Evolutionary conservation across 2,113 vertebrate species (phyloP), one percentile per base, ranked within the genome.

Genomic region (Aix galericulata): DNA sequence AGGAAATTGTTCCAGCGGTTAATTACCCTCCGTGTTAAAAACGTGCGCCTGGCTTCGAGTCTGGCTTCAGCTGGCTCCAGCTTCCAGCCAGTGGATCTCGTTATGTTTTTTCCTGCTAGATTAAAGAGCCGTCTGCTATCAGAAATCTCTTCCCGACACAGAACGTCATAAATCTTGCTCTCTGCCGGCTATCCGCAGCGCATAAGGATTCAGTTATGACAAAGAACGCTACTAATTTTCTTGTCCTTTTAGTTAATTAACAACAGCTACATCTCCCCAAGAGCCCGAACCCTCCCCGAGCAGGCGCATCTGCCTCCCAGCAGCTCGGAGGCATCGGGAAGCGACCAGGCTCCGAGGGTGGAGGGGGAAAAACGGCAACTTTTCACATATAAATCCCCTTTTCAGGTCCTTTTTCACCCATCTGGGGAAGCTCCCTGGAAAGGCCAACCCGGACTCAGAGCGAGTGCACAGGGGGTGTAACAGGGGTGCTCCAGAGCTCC

Each of bases 131-230:
- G 5, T 79, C 42, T 27, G 1, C 91, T 96, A 95, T 95, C 94
- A 96, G 95, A 95, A 94, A 96, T 93, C 91, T 95, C 88, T 91
- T 53, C 88, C 94, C 62, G 86, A 81, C 76, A 55, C 32, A 59
- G 55, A 89, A 81, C 3, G 0, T 83, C 88, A 90, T 95, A 95
- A 97, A 96, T 96, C 94, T 93, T 88, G 76, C 69, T 95, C 82
- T 75, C 82, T 82, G 64, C 48, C 6, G 4, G 69, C 86, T 90
- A 66, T 86, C 93, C 7, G 42, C 82, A 84, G 55, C 0, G 38
- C 88, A 93, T 88, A 64, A 92, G 87, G 88, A 93, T 88, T 95
- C 0, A 0, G 79, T 72, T 95, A 90, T 1, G 0, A 83, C 76
- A 76, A 81, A 91, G 60, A 91, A 88, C 0, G 0, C 82, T 90